Conservation (phyloP, 2,797 vertebrate species). For the Capromys pilorides region DNA sequence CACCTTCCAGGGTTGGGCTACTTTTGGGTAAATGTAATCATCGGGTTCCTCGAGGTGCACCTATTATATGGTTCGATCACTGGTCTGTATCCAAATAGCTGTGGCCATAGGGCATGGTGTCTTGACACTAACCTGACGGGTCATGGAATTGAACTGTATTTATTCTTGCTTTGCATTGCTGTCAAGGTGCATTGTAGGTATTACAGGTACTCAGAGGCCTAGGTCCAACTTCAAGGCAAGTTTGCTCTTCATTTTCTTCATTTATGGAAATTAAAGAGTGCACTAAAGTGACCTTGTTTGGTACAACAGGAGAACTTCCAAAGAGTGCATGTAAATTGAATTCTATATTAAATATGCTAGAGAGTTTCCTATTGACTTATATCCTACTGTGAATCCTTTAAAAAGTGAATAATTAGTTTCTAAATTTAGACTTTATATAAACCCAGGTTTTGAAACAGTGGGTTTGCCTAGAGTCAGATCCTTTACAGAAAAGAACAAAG, state of each 20-base stretch:
- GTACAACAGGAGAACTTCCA: constrained; percentile 23
- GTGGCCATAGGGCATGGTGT: background rate
- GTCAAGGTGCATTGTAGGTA: background rate
- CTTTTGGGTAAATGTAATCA: background rate
- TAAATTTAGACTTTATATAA: constrained; percentile 68
- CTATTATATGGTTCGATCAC: background rate
- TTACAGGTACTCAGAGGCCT: background rate
- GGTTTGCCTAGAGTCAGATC: constrained; percentile 55
- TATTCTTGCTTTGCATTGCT: background rate
- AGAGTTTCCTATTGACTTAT: constrained; percentile 69
- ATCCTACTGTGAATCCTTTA: constrained; percentile 68
- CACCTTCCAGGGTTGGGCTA: background rate
- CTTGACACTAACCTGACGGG: background rate
- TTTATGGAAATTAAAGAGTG: background rate
- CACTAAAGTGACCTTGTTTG: constrained; percentile 33
- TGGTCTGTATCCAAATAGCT: background rate
- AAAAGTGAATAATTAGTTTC: constrained; percentile 76
- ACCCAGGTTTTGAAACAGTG: constrained; percentile 62
- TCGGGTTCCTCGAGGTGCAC: background rate
- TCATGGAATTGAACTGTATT: background rate
- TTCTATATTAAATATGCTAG: constrained; percentile 66
- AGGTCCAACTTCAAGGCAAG: background rate
- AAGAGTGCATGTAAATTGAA: constrained; percentile 53
- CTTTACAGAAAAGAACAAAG: background rate
- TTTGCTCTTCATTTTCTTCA: background rate